Conservation (phyloP, 2,797 vertebrate genomes). For the Tadarida brasiliensis region DNA sequence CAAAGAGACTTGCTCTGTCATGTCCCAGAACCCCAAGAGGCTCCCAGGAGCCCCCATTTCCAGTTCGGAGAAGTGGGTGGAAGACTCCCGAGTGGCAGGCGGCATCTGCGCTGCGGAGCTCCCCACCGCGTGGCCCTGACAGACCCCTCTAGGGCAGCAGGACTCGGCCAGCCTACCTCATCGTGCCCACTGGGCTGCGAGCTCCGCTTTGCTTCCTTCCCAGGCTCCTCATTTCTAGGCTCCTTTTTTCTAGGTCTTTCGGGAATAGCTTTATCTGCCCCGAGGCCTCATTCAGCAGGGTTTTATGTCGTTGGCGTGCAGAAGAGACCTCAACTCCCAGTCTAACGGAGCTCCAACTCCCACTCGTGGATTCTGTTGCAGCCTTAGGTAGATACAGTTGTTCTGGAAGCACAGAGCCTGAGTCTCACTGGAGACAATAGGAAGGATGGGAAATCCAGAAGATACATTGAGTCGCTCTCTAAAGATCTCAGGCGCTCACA, state of each 20-base stretch:
- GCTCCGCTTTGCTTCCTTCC: neutral
- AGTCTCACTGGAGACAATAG: neutral
- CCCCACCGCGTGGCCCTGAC: neutral
- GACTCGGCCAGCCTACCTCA: neutral
- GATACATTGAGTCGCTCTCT: neutral
- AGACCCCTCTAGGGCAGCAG: neutral
- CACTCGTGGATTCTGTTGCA: neutral
- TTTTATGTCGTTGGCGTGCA: neutral
- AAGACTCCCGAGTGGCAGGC: neutral
- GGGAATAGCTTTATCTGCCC: neutral
- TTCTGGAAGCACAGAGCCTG: neutral
- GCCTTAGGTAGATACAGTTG: neutral
- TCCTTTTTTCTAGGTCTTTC: neutral
- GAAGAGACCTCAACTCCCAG: neutral
- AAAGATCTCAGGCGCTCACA: neutral
- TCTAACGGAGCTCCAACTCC: neutral
- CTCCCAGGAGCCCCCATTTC: neutral
- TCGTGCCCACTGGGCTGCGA: neutral
- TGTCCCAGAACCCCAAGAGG: neutral
- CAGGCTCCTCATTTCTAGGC: neutral
- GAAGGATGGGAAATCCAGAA: neutral
- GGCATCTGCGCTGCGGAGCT: neutral
- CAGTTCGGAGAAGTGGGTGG: neutral
- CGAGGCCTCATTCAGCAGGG: neutral
- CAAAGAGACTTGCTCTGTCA: neutral